These are phyloP conservation scores for Melinaea menophilus DNA, from an alignment of 2,888 invertebrate species.

Conservation along the genomic window DNA sequence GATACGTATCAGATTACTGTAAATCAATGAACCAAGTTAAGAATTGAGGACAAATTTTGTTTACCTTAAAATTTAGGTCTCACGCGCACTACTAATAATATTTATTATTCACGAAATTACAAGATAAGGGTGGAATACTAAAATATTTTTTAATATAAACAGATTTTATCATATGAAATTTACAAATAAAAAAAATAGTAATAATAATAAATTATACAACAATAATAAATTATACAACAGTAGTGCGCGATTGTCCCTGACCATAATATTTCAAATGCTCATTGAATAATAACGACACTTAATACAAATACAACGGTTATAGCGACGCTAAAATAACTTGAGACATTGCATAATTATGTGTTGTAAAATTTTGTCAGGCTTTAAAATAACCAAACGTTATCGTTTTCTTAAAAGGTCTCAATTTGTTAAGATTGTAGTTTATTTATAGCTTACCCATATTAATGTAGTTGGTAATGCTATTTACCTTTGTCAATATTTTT, in stretches of 20 bases:
- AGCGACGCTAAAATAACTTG: conserved; percentile 7
- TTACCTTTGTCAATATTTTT: neutral
- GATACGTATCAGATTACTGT: neutral
- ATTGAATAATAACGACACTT: too few species aligned
- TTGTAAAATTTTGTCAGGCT: neutral
- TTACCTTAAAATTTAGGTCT: neutral
- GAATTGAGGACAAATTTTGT: conserved; percentile 7
- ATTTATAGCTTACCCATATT: neutral
- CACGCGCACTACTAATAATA: neutral
- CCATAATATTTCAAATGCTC: too few species aligned
- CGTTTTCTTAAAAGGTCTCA: neutral
- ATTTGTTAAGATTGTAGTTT: neutral
- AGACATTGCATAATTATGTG: conserved; percentile 9
- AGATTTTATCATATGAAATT: too few species aligned
- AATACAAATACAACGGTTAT: conserved; percentile 2
- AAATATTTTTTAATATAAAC: too few species aligned
- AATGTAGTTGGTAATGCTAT: neutral
- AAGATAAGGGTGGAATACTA: too few species aligned
- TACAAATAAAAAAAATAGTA: too few species aligned
- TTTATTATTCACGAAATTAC: neutral
- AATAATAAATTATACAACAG: too few species aligned
- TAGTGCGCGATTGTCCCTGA: too few species aligned
- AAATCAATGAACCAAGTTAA: conserved; percentile 11
- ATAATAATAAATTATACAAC: too few species aligned
- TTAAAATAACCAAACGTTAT: neutral